Conservation (phyloP, 2,888 invertebrate species). For the Lasioglossum marginatum region DNA sequence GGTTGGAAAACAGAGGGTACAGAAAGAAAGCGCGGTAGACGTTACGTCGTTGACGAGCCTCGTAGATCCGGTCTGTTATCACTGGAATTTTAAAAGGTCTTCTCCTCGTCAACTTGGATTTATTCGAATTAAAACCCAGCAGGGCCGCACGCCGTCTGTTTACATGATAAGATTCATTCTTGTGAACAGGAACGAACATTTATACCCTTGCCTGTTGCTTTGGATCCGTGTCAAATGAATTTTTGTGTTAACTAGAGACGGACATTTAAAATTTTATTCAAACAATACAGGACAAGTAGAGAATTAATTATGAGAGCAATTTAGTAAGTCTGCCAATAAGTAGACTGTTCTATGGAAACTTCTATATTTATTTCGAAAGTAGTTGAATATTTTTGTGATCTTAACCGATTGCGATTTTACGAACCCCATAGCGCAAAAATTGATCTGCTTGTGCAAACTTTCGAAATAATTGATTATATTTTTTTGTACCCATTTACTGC, state of each 20-base stretch:
- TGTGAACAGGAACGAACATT: slow-evolving; percentile 39
- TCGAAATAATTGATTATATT: not conserved
- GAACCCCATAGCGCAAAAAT: no score
- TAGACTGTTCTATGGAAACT: not conserved
- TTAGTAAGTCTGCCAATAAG: not conserved
- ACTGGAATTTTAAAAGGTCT: slow-evolving; percentile 84
- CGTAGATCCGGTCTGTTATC: slow-evolving; percentile 77
- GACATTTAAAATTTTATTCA: not conserved
- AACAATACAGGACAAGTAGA: not conserved
- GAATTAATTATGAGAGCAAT: not conserved
- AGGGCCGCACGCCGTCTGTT: slow-evolving; percentile 73
- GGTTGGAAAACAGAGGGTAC: slow-evolving; percentile 37
- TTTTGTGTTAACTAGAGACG: not conserved
- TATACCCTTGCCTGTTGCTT: not conserved
- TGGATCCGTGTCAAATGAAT: not conserved
- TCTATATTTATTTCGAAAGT: not conserved
- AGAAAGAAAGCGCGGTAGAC: slow-evolving; percentile 40
- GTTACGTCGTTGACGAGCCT: slow-evolving; percentile 52
- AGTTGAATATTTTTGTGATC: not conserved
- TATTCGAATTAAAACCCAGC: slow-evolving; percentile 83
- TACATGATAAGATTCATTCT: slow-evolving; percentile 42
- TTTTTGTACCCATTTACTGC: not conserved
- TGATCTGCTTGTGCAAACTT: no score
- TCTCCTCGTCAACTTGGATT: slow-evolving; percentile 83
- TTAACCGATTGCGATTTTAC: not conserved